Evolutionary conservation across 2,888 invertebrate genomes (phyloP), one percentile per base, ranked within the genome.

Genomic region (Buathra laborator): DNA sequence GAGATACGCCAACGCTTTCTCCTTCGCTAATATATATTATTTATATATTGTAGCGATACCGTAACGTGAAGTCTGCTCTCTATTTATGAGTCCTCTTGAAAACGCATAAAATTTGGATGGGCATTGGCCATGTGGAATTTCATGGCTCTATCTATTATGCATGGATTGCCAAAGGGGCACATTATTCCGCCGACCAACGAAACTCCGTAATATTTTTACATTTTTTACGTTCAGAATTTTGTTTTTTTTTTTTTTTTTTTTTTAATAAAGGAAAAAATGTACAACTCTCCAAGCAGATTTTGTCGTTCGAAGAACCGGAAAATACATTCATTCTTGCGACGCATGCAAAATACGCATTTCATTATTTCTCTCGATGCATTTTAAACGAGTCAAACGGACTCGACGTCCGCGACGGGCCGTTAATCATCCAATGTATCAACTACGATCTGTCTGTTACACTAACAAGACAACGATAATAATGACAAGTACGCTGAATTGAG

Each of bases 71-170:
- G 29, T 32, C 66, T 77, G 72, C 81, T 88, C 90, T 90, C 89
- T 89, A 91, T 89, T 90, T 91, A 89, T 88, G 89, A 86, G 80
- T 86, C 87, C 90, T 88, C 91, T 91, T 88, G 90, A 91, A 90
- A 91, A 89, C 89, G 88, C 89, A 89, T 91, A 89, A 91, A 91
- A 79, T 43, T 74, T 37, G 51, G 44, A 44, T 24, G 53, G 32
- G 46, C 43, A n/a, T 3, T 4, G 53, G 79, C 79, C 79, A 79
- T 79, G 79, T 79, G 79, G 64, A 64, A 71, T 43, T 51, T 48
- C 43, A 19, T 12, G 14, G n/a, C 59, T 62, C 14, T n/a, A 71
- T 53, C 53, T 16, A 24, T 12, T 43, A 19, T 53, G 32, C 48
- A 43, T 12, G 29, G 12, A 46, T 37, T 46, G 19, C 44, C 68